A percentile compares a stretch with the other conserved stretches of the same genome.
Evolutionary conservation across 2,888 invertebrate genomes (phyloP).

Genomic region (Panorpa germanica): DNA sequence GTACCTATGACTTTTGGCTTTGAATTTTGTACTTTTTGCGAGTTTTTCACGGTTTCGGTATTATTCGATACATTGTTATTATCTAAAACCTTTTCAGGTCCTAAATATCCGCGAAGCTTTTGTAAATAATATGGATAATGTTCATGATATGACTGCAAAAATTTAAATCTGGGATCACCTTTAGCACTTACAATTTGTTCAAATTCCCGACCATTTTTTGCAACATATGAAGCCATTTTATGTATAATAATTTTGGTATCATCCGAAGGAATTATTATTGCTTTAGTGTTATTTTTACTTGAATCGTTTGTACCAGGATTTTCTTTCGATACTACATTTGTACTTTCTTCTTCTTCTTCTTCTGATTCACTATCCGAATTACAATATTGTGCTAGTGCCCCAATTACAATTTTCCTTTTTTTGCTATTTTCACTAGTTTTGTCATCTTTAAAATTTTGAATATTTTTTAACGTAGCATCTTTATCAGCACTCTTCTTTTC

Average conservation of each 20-base stretch:
- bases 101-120: slow-evolving; percentile 25
- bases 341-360: slow-evolving; percentile 18
- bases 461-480: no score
- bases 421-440: neutral
- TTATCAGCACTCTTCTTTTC: no score
- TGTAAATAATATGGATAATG: slow-evolving; percentile 69
- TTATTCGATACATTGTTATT: slow-evolving; percentile 10
- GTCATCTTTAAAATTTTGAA: no score
- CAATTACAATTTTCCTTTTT: neutral
- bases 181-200: slow-evolving; percentile 72
- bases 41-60: slow-evolving; percentile 1
- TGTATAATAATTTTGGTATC: slow-evolving; percentile 78
- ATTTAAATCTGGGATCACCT: slow-evolving; percentile 73
- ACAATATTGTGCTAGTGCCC: slow-evolving; percentile 36
- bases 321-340: neutral
- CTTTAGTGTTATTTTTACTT: neutral
- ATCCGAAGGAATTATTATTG: slow-evolving; percentile 46
- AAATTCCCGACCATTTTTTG: slow-evolving; percentile 86
- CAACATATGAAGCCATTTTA: slow-evolving; percentile 92
- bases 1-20: slow-evolving; percentile 18
- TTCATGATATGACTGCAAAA: slow-evolving; percentile 56
- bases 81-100: slow-evolving; percentile 18
- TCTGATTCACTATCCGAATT: slow-evolving; percentile 30
- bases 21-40: slow-evolving; percentile 4
- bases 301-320: slow-evolving; percentile 1